phyloP scores from a whole-genome alignment of 2,888 invertebrate genomes.

The Loripinus fragilis region DNA sequence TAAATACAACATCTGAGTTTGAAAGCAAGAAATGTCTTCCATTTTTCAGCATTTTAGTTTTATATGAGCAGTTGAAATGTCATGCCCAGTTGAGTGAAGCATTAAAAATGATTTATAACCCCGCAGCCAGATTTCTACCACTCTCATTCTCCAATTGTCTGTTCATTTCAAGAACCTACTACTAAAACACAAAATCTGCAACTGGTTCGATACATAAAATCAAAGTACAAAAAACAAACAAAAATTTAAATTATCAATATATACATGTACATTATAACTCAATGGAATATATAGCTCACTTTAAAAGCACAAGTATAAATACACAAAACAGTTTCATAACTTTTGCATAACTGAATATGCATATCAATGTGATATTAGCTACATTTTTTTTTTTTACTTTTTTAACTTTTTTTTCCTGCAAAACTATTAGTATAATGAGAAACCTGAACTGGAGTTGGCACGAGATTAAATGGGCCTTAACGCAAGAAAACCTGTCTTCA shows the following conservation, averaged over 20 bases:
- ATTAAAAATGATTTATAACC: no score
- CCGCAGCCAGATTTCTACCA: neutral
- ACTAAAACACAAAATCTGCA: slow-evolving; percentile 15
- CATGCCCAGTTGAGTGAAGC: no score
- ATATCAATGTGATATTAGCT: slow-evolving; percentile 17
- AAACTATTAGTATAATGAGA: neutral
- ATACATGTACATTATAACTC: slow-evolving; percentile 11
- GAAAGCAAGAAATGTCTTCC: no score
- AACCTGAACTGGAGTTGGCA: no score
- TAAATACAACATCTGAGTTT: no score
- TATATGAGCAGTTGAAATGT: no score
- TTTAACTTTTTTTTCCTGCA: neutral
- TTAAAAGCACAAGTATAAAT: slow-evolving; percentile 20
- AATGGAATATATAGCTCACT: slow-evolving; percentile 13
- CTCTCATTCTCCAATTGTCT: neutral
- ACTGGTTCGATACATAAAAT: slow-evolving; percentile 15
- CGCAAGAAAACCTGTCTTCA: no score
- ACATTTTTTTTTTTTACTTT: slow-evolving; percentile 16
- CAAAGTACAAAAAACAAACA: slow-evolving; percentile 3
- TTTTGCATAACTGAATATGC: slow-evolving; percentile 18
- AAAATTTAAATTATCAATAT: neutral
- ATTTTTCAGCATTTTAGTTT: no score
- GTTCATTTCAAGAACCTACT: neutral
- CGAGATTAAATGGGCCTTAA: no score
- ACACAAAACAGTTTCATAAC: slow-evolving; percentile 4